phyloP scores from a whole-genome alignment of 2,797 vertebrate genomes.

The Semaprochilodus insignis region DNA sequence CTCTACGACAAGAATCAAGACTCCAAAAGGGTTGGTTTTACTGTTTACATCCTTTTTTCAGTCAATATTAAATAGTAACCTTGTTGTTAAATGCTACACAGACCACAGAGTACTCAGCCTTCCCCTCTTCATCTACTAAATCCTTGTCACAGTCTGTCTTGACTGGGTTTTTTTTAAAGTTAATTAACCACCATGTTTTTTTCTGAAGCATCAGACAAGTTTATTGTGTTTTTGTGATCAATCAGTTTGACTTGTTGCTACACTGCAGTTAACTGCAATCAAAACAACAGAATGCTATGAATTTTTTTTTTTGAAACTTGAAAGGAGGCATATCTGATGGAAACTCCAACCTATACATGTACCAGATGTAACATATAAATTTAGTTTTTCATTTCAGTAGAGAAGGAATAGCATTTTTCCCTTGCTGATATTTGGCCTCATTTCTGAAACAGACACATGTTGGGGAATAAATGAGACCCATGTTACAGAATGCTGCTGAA shows the following conservation, averaged over 20 bases:
- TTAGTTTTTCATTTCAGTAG: no score
- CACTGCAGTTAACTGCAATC: not conserved
- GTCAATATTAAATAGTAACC: not conserved
- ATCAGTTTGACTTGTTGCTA: not conserved
- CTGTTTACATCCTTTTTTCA: not conserved
- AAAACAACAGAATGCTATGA: no score
- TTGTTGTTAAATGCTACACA: not conserved
- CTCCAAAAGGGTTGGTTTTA: constrained; percentile 79
- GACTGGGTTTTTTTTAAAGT: not conserved
- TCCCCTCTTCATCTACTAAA: not conserved
- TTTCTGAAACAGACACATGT: not conserved
- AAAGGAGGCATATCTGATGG: no score
- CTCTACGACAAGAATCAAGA: constrained; percentile 82
- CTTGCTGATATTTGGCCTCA: not conserved
- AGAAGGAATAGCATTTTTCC: no score
- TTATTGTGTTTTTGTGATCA: not conserved
- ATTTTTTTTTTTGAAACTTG: no score
- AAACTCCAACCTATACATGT: no score
- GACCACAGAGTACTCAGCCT: not conserved
- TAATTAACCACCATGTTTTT: not conserved
- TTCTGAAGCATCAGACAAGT: not conserved
- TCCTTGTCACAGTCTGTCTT: not conserved
- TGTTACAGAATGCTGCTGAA: not conserved
- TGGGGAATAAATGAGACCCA: no score
- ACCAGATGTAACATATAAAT: no score